These are phyloP conservation scores for Alfaro cultratus DNA, from an alignment of 2,797 vertebrate species.

Conservation along the genomic window DNA sequence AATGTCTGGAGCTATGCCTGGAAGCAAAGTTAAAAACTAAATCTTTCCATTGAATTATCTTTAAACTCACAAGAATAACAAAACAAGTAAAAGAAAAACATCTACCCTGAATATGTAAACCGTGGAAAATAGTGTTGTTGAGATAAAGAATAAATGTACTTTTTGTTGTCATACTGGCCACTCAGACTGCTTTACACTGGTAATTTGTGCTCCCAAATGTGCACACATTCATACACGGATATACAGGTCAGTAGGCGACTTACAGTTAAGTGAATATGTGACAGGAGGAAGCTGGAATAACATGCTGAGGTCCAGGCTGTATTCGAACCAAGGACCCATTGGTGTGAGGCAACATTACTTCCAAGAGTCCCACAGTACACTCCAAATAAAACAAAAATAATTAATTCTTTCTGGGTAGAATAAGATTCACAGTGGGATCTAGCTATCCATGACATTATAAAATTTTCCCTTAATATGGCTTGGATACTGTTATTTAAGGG, in stretches of 20 bases:
- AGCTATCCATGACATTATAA: not conserved
- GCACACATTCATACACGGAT: not conserved
- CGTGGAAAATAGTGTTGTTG: not conserved
- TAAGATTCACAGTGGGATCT: not conserved
- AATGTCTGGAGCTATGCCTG: constrained; percentile 29
- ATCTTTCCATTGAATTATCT: constrained; percentile 22
- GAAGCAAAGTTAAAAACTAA: constrained; percentile 19
- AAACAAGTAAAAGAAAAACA: not conserved
- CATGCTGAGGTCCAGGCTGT: not conserved
- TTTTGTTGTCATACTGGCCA: not conserved
- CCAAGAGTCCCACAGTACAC: not conserved
- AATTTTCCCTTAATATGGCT: not conserved
- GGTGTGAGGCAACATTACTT: not conserved
- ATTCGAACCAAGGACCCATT: not conserved
- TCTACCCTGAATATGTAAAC: not conserved
- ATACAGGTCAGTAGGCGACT: not conserved
- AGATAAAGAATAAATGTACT: not conserved
- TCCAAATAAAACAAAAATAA: not conserved
- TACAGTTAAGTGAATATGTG: not conserved
- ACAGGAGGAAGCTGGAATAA: not conserved
- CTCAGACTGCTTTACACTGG: not conserved
- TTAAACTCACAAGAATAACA: not conserved
- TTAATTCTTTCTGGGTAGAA: not conserved
- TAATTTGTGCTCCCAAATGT: not conserved
- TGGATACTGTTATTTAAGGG: not conserved